These are phyloP conservation scores for Crotalus tigris DNA, from an alignment of 2,113 vertebrate genomes.

Conservation along the genomic window DNA sequence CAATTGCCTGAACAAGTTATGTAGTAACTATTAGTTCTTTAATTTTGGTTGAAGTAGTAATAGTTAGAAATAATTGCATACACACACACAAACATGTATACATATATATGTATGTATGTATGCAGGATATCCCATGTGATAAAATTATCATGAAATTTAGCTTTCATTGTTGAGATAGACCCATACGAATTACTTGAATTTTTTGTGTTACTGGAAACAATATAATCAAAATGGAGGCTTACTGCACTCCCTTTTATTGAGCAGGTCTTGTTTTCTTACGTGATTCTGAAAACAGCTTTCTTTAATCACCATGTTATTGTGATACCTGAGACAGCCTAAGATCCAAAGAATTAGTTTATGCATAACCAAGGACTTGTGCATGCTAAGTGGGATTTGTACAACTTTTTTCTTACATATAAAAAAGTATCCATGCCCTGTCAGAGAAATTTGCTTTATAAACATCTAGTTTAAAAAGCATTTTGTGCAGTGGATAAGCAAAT, in stretches of 20 bases:
- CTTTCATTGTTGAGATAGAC: background rate
- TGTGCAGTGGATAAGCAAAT: background rate
- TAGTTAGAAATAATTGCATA: background rate
- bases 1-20: background rate
- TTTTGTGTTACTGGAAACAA: background rate
- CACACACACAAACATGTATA: too few species aligned
- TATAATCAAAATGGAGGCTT: background rate
- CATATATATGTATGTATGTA: background rate
- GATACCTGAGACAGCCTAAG: background rate
- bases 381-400: background rate
- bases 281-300: background rate
- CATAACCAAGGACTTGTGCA: background rate
- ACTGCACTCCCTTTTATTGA: background rate
- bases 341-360: background rate
- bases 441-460: background rate
- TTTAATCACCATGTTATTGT: background rate
- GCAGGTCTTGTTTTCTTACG: background rate
- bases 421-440: background rate
- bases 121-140: background rate
- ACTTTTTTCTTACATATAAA: background rate
- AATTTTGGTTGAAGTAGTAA: background rate
- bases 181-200: background rate
- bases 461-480: background rate
- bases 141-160: background rate
- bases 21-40: background rate